Base-by-base conservation (phyloP, 1,140 invertebrate species). In the Brachionus rotundiformis region DNA sequence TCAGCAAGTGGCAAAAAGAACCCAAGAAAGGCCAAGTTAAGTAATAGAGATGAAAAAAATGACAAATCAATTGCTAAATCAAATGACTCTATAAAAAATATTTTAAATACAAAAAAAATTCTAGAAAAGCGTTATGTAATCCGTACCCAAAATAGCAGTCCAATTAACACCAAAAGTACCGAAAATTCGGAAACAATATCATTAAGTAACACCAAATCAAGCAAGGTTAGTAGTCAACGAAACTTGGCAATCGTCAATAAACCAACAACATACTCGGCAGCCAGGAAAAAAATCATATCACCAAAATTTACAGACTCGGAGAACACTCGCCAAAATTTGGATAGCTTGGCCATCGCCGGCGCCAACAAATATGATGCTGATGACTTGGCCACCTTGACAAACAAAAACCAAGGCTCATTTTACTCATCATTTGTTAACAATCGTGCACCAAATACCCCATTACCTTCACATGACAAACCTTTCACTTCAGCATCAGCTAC, bases 371-470 rank as follows among this genome's bases (percentile, higher is more conserved):
- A 73, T 29, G 41, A 73, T 44, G 68, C 36, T 19, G 68, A 73
- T 19, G 41, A 73, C 44, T 25, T 73, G 11, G n/a, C 36, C 1
- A 73, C 23, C 44, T 23, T 44, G 1, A 23, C 11, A 7, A 11
- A 1, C 11, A 23, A 41, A 73, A 73, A 10, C 10, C 68, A 73
- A 68, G 23, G 19, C 19, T 73, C 68, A 6, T 73, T 73, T 23
- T 73, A 47, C 29, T 44, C 33, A 13, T 73, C 68, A 73, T 73
- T 73, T 73, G 39, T 44, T 25, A 73, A 73, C 23, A 73, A 73
- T 44, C 36, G 36, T 44, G 41, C 33, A 44, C 68, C 68, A 11
- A 73, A 23, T 44, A 73, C 68, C 11, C 68, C 68, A 44, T 8
- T 44, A 27, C 68, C 68, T 11, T 44, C 68, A 44, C 39, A 73